phyloP scores from a whole-genome alignment of 23 tunicate genomes.

The Trididemnum clinides region DNA sequence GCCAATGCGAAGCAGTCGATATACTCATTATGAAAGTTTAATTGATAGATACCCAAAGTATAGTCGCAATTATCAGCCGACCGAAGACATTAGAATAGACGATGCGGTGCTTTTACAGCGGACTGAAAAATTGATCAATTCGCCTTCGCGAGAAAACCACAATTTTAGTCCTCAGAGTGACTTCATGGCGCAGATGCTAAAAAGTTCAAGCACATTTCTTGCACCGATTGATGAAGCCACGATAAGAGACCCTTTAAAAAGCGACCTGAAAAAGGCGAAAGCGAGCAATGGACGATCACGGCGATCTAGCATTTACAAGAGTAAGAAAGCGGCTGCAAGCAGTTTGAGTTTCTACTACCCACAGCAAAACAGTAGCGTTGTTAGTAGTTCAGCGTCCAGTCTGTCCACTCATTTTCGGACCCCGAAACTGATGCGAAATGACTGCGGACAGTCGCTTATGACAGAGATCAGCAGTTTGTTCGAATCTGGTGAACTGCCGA shows the following conservation, averaged over 20 bases:
- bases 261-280: not conserved
- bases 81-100: not conserved
- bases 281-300: not conserved
- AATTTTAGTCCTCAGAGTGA: not conserved
- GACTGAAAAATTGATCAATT: constrained; percentile 8
- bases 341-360: too few species aligned
- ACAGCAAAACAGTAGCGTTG: too few species aligned
- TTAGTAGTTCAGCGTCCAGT: too few species aligned
- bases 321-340: too few species aligned
- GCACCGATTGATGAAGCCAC: not conserved
- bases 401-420: not conserved
- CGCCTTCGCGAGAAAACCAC: not conserved
- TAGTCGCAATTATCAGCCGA: not conserved
- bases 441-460: not conserved
- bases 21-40: not conserved
- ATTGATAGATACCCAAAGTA: not conserved
- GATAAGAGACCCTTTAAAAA: not conserved
- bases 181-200: not conserved
- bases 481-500: constrained; percentile 51
- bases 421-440: not conserved
- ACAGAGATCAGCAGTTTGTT: constrained; percentile 28
- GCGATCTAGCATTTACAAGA: not conserved
- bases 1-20: not conserved
- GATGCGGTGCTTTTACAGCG: not conserved
- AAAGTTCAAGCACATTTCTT: too few species aligned